Base-by-base conservation (phyloP, 2,113 vertebrate genomes). In the Ochotona princeps region DNA sequence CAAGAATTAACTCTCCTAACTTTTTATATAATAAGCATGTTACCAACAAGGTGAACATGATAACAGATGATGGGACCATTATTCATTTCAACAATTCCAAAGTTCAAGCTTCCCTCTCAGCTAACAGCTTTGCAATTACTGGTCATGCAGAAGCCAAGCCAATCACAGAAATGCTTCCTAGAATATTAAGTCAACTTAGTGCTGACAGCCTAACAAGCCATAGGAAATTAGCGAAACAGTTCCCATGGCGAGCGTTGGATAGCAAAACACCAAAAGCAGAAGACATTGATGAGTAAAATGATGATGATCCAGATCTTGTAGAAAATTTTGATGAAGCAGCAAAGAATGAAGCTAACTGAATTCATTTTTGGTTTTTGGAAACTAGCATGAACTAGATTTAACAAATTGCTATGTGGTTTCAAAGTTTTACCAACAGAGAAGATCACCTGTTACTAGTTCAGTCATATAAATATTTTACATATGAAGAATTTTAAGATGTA, bases 81-180 rank as follows among this genome's bases (percentile, higher is more conserved):
- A 99, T 99, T 98, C 99, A 99, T 98, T 99, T 99, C 98, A 99
- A 99, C 98, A 99, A 99, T 96, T 99, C 99, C 96, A 99, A 99
- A 98, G 99, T 99, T 96, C 99, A 99, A 93, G 99, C 99, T 54
- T 99, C 99, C 93, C 98, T 99, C 83, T 99, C 99, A 65, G 99
- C 99, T 97, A 99, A 99, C 97, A 99, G 99, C 87, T 99, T 99
- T 90, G 99, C 99, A 96, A 99, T 99, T 97, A 99, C 99, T 21
- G 99, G 99, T 97, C 99, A 99, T 88, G 99, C 99, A 60, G 99
- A 99, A 97, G 99, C 98, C 97, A 99, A 99, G 98, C 99, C 99
- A 97, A 98, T 99, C 97, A 99, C 99, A 87, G 99, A 99, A 98
- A 99, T 99, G 99, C 99, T 99, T 96, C 99, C 99, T 2, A 99